Evolutionary conservation across 2,888 invertebrate species (phyloP).

Genomic region (Belgica antarctica): DNA sequence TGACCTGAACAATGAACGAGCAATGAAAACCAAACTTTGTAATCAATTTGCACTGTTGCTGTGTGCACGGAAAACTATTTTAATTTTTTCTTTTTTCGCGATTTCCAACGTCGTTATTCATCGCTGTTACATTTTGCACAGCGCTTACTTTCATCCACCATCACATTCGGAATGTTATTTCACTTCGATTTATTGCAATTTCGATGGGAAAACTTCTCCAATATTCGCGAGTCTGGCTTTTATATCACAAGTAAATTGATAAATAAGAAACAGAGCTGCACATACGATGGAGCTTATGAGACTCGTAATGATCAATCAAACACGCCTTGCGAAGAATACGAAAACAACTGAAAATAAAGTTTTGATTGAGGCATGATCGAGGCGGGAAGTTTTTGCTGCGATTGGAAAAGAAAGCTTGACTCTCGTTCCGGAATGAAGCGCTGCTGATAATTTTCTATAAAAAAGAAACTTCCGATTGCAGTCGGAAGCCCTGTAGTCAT

Average conservation of each 20-base stretch:
- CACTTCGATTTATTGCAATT: background rate
- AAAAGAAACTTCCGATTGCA: no score
- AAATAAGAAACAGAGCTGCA: slow-evolving; percentile 14
- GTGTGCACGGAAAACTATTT: background rate
- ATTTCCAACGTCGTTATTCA: background rate
- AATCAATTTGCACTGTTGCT: slow-evolving; percentile 31
- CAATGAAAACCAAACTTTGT: slow-evolving; percentile 27
- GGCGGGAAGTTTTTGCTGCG: slow-evolving; percentile 23
- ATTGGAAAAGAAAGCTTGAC: background rate
- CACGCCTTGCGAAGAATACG: slow-evolving; percentile 32
- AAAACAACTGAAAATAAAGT: slow-evolving; percentile 39
- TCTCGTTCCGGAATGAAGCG: background rate
- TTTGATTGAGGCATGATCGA: slow-evolving; percentile 7
- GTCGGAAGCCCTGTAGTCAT: no score
- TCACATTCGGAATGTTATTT: background rate
- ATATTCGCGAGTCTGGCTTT: background rate
- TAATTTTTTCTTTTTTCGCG: background rate
- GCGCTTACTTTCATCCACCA: background rate
- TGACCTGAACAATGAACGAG: no score
- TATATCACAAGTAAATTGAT: slow-evolving; percentile 5
- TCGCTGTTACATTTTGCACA: background rate
- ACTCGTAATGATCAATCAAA: slow-evolving; percentile 16
- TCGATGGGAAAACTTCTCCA: slow-evolving; percentile 20
- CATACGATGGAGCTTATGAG: slow-evolving; percentile 7
- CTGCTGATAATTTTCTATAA: background rate